phyloP scores from a whole-genome alignment of 2,113 vertebrate species.

The Lamprologus speciosus region DNA sequence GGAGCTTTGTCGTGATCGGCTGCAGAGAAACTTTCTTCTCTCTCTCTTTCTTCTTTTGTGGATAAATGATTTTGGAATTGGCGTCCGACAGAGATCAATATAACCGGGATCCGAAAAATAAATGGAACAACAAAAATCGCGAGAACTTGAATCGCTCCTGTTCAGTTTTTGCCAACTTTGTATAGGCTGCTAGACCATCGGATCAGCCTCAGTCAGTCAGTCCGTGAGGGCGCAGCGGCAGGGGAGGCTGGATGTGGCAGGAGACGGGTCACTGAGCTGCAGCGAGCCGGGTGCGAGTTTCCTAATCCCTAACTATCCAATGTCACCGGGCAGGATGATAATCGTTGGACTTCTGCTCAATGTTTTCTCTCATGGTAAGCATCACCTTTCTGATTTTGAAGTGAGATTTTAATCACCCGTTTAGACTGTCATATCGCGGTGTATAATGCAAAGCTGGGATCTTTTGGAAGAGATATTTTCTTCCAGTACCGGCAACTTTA shows the following conservation, averaged over 20 bases:
- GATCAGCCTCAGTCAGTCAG: background rate
- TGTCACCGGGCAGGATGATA: constrained; percentile 59
- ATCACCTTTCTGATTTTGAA: background rate
- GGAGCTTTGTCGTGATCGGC: background rate
- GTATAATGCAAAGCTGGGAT: background rate
- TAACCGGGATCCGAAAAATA: background rate
- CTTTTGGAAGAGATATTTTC: background rate
- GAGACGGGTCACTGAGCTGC: constrained; percentile 48
- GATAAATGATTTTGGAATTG: background rate
- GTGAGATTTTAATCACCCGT: background rate
- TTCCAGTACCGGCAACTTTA: background rate
- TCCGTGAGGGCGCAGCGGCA: constrained; percentile 14
- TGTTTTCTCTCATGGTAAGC: constrained; percentile 54
- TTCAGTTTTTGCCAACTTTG: constrained; percentile 58
- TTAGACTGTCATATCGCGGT: background rate
- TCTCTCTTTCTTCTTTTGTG: background rate
- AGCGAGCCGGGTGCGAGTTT: constrained; percentile 27
- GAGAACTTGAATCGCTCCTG: constrained; percentile 33
- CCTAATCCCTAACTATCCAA: constrained; percentile 10
- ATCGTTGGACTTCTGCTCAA: constrained; percentile 62
- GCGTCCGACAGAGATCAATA: background rate
- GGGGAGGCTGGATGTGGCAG: constrained; percentile 57
- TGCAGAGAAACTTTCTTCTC: background rate
- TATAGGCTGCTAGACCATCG: background rate
- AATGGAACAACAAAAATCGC: constrained; percentile 34